Evolutionary conservation across 2,113 vertebrate species (phyloP), one percentile per base, ranked within the genome.

Genomic region (Nanorana parkeri): DNA sequence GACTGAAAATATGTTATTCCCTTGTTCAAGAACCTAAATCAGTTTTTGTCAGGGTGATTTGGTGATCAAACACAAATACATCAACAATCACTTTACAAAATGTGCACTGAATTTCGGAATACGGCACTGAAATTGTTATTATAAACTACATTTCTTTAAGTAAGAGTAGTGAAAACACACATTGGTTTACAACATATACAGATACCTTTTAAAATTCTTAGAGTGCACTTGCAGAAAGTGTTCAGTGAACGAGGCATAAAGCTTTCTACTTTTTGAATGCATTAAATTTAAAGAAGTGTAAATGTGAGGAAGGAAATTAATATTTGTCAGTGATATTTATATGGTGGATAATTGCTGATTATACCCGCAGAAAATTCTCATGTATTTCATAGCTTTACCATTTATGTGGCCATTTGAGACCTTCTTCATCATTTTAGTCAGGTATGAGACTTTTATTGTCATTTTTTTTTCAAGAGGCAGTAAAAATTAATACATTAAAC

Each of bases 61-160:
- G 52, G 26, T 58, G 51, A 58, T 58, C 20, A 29, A 74, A 74
- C 10, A 66, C 19, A 66, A 47, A 55, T 52, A 29, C 17, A 66
- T 74, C 72, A 74, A 21, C 61, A 77, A 65, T 77, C 54, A 20
- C 71, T 58, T 74, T 58, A 29, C 24, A 19, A 72, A 54, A 72
- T 72, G 68, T 72, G 68, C 47, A 26, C 10, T 19, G 47, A 72
- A 72, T 72, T 54, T 72, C 21, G 13, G 67, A 47, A 11, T 20
- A 47, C n/a, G 51, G 47, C 8, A 17, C 68, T 19, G 23, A 72
- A 72, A 52, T 54, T 72, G 47, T 54, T 26, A 72, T 51, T 21
- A 26, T 72, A 72, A 72, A 72, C 47, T 26, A 15, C 47, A 52
- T 71, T 69, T 17, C 8, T 24, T 24, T 63, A 63, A 24, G 60